Base-by-base conservation (phyloP, 2,888 invertebrate species). In the Seladonia tumulorum region DNA sequence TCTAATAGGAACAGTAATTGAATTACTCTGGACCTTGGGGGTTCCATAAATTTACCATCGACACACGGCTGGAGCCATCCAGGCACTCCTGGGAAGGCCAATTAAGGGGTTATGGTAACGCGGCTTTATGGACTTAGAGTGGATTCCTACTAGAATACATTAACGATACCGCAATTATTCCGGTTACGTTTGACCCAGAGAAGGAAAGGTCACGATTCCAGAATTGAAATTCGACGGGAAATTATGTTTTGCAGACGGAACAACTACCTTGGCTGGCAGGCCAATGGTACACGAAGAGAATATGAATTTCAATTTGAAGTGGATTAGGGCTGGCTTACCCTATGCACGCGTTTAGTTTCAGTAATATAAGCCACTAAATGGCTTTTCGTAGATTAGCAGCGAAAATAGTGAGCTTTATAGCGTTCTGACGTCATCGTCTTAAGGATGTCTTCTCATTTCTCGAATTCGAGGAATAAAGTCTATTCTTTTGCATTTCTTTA, bases 91-190 rank as follows among this genome's bases (percentile, higher is more conserved):
- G 91, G 90, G 90, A 90, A 82, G 90, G 89, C 89, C 90, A 92
- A 91, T 91, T 90, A 91, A 90, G 88, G 88, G 88, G 91, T 90
- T 87, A 91, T 90, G 84, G 89, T 91, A 90, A 82, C 87, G 79
- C 76, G 90, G 90, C 89, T 92, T 92, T 93, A 93, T 90, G 89
- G 88, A 92, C 89, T 88, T 88, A 86, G 84, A 87, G 84, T 87
- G 87, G 86, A 90, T 89, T 90, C 88, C 87, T 87, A 83, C 49
- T 81, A 63, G 87, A 87, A 87, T 87, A 78, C 87, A 87, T 87
- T 87, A 87, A 80, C 82, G 82, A 82, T 71, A 91, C 88, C 75
- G 77, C 78, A 89, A 90, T 87, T 92, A 91, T 91, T 80, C 79
- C 85, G 75, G 76, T 49, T 74, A 70, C 71, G 79, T 82, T 57